phyloP scores from a whole-genome alignment of 2,113 vertebrate species.

The mouse (Mus musculus) region GRCm39 chr13:16882001-16882500 shows the following conservation, averaged over 20 bases:
- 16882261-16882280: not conserved
- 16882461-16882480: not conserved
- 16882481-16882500: not conserved
- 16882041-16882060: too few species aligned
- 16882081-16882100: not conserved
- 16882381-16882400: not conserved
- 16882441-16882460: not conserved
- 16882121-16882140: not conserved
- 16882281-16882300: not conserved
- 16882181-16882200: not conserved
- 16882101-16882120: not conserved
- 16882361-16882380: constrained; percentile 10
- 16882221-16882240: not conserved
- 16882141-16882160: not conserved
- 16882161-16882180: not conserved
- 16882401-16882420: not conserved
- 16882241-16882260: not conserved
- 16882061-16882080: fast-evolving
- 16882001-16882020: not conserved
- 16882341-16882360: constrained; percentile 14
- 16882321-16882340: not conserved
- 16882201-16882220: not conserved
- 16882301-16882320: not conserved
- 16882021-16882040: not conserved
- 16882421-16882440: not conserved